Percentiles rank a stretch among this genome's conserved stretches.
Conservation (phyloP, 2,888 invertebrate species). For the Cosmia trapezina region DNA sequence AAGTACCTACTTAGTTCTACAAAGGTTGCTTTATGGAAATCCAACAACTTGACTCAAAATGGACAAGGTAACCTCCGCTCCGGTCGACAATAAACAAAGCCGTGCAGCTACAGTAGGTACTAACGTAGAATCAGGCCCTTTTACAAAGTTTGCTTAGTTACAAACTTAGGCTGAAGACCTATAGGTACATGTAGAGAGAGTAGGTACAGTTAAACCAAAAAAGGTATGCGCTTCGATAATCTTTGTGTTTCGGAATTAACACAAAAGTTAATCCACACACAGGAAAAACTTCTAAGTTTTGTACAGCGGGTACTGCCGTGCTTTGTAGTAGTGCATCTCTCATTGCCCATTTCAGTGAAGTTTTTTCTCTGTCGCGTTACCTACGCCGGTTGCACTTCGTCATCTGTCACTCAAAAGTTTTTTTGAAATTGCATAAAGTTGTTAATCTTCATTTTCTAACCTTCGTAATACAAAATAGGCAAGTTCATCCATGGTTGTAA, state of each 20-base stretch:
- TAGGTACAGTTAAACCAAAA: background rate
- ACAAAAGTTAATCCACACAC: background rate
- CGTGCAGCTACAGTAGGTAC: slow-evolving; percentile 5
- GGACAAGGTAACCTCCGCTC: slow-evolving; percentile 27
- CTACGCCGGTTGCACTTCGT: background rate
- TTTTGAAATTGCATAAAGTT: background rate
- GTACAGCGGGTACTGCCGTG: no score
- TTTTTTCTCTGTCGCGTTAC: background rate
- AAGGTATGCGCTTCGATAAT: background rate
- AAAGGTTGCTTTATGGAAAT: background rate
- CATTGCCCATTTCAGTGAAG: background rate
- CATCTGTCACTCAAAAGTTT: background rate
- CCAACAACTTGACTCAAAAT: background rate
- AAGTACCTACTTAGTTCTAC: background rate
- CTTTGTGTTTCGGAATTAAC: background rate
- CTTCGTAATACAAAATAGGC: background rate
- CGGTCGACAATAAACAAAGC: slow-evolving; percentile 21
- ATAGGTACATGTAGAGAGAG: background rate
- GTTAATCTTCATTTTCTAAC: background rate
- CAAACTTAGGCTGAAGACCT: slow-evolving; percentile 22
- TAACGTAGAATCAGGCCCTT: background rate
- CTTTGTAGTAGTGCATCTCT: background rate
- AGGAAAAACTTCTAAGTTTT: background rate
- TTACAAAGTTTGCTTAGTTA: slow-evolving; percentile 22
- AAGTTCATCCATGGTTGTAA: background rate